phyloP scores from a whole-genome alignment of 2,113 vertebrate genomes.

The Rhipidura dahli region DNA sequence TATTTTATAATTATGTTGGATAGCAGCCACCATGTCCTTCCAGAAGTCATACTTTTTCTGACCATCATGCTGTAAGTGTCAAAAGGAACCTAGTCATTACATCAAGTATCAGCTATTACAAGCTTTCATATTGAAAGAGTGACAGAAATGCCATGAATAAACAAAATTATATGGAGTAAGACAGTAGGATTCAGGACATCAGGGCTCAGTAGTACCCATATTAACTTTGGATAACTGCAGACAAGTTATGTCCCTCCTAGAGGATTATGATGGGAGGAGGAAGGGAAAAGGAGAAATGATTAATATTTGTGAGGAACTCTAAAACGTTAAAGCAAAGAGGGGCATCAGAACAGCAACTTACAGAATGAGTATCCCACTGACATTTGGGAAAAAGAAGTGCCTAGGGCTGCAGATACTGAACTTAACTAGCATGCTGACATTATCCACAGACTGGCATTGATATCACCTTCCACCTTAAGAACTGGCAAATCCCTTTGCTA shows the following conservation, averaged over 20 bases:
- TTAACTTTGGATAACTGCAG: background rate
- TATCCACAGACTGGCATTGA: background rate
- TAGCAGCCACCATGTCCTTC: constrained; percentile 91
- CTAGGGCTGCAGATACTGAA: background rate
- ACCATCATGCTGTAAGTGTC: constrained; percentile 75
- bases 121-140: background rate
- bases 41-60: constrained; percentile 90
- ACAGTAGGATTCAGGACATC: background rate
- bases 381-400: background rate
- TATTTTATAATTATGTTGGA: constrained; percentile 95
- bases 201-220: background rate
- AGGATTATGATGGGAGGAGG: background rate
- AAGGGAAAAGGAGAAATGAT: background rate
- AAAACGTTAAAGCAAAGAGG: background rate
- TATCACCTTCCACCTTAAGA: background rate
- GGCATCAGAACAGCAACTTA: background rate
- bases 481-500: background rate
- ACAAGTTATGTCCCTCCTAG: background rate
- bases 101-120: background rate
- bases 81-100: constrained; percentile 21
- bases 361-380: background rate
- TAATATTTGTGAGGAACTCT: background rate
- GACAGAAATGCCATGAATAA: background rate
- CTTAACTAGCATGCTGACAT: background rate
- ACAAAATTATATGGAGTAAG: background rate